Conservation (phyloP, 2,113 vertebrate genomes). For the Taurulus bubalis region DNA sequence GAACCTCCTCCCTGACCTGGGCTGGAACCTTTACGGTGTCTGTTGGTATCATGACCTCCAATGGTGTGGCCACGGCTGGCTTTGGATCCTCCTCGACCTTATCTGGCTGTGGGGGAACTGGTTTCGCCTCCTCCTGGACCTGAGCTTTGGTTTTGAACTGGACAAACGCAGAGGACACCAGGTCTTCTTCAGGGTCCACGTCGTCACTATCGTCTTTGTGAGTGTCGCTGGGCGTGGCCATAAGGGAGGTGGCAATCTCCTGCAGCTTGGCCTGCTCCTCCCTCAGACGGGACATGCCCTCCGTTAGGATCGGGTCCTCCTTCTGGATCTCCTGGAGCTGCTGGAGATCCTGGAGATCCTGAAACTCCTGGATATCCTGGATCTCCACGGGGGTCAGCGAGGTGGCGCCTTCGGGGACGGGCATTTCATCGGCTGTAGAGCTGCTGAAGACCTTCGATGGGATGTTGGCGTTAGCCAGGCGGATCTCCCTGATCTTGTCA, state of each 20-base stretch:
- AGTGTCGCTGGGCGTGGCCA: constrained; percentile 49
- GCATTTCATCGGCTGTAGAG: fast-evolving
- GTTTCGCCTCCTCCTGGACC: constrained; percentile 12
- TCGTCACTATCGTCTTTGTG: constrained; percentile 13
- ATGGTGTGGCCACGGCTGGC: no score
- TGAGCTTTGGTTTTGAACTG: constrained; percentile 42
- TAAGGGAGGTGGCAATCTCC: constrained; percentile 85
- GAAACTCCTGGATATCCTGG: neutral
- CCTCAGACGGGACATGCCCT: constrained; percentile 71
- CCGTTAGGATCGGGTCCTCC: constrained; percentile 64
- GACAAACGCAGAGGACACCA: constrained; percentile 34
- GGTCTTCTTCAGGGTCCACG: constrained; percentile 54
- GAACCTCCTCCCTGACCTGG: neutral
- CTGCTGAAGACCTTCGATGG: neutral
- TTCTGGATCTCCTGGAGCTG: constrained; percentile 58
- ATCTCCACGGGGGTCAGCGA: constrained; percentile 30
- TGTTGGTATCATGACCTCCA: neutral
- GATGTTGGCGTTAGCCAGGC: constrained; percentile 46
- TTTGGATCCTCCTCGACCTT: constrained; percentile 22
- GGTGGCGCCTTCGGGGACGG: constrained; percentile 17
- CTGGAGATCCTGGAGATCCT: neutral
- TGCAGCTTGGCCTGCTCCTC: constrained; percentile 83
- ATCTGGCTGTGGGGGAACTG: neutral
- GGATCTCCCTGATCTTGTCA: constrained; percentile 91
- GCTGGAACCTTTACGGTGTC: constrained; percentile 9